A percentile compares a stretch with the other conserved stretches of the same genome.
Evolutionary conservation across 2,888 invertebrate genomes (phyloP).

Genomic region (Perdita meconis): DNA sequence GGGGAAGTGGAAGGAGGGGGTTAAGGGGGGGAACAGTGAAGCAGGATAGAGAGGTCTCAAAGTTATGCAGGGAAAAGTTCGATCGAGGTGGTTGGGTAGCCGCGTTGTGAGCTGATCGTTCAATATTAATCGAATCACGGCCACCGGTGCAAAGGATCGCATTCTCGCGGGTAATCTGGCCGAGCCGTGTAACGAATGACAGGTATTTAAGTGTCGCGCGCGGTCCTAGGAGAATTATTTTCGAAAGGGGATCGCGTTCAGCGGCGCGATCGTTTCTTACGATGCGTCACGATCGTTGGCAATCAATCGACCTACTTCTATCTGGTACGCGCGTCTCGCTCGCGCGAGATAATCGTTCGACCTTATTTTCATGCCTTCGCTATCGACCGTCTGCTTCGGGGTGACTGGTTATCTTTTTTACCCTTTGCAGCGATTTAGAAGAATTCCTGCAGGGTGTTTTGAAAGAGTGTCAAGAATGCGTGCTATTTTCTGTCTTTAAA

Average conservation of each 20-base stretch:
- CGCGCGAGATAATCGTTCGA: constrained; percentile 37
- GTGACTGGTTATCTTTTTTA: constrained; percentile 13
- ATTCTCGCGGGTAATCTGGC: constrained; percentile 51
- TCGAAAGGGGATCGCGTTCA: constrained; percentile 51
- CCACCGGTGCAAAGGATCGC: constrained; percentile 60
- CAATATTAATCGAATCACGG: constrained; percentile 81
- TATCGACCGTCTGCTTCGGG: neutral
- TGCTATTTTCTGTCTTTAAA: no score
- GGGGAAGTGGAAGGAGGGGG: constrained; percentile 7
- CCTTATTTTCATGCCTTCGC: constrained; percentile 38
- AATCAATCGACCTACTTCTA: constrained; percentile 54
- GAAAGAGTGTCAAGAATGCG: neutral
- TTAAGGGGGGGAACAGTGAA: constrained; percentile 54
- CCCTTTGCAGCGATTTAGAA: neutral
- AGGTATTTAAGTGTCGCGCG: constrained; percentile 39
- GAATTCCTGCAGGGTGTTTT: neutral
- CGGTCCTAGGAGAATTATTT: constrained; percentile 53
- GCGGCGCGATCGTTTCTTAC: constrained; percentile 39
- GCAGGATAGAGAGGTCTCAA: constrained; percentile 48
- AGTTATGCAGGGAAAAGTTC: constrained; percentile 68
- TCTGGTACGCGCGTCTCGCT: constrained; percentile 11
- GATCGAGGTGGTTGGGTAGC: constrained; percentile 72
- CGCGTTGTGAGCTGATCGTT: constrained; percentile 78
- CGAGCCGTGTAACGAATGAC: constrained; percentile 34
- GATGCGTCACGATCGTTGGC: constrained; percentile 42